These are phyloP conservation scores for Psittacula echo DNA, from an alignment of 2,797 vertebrate species.

Conservation along the genomic window DNA sequence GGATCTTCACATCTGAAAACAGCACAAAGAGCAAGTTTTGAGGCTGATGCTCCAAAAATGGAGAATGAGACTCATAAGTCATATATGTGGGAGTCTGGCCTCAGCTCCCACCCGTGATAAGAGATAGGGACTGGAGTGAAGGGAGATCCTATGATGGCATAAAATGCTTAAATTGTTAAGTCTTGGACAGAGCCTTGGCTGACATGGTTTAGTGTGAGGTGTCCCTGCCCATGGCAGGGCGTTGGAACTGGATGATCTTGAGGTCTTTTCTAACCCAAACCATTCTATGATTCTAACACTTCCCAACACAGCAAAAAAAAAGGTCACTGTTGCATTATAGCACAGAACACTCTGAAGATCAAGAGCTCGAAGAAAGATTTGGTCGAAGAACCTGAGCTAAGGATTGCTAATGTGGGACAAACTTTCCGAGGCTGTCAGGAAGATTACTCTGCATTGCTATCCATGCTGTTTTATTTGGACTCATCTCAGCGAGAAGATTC, in stretches of 20 bases:
- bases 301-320: not conserved
- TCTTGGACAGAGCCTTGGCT: not conserved
- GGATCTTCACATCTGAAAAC: not conserved
- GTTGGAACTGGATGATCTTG: not conserved
- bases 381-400: not conserved
- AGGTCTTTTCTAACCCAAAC: not conserved
- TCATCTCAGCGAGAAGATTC: constrained; percentile 16
- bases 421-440: not conserved
- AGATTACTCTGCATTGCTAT: not conserved
- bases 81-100: not conserved
- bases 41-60: not conserved
- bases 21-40: not conserved
- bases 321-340: not conserved
- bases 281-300: not conserved
- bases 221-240: not conserved
- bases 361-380: not conserved
- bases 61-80: not conserved
- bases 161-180: not conserved
- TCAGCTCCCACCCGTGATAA: not conserved
- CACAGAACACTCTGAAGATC: not conserved
- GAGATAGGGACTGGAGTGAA: not conserved
- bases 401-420: not conserved
- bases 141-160: not conserved
- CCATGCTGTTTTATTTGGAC: not conserved
- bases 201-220: not conserved